Conservation (phyloP, 2,888 invertebrate species). For the Dyspetes luteomarginatus region DNA sequence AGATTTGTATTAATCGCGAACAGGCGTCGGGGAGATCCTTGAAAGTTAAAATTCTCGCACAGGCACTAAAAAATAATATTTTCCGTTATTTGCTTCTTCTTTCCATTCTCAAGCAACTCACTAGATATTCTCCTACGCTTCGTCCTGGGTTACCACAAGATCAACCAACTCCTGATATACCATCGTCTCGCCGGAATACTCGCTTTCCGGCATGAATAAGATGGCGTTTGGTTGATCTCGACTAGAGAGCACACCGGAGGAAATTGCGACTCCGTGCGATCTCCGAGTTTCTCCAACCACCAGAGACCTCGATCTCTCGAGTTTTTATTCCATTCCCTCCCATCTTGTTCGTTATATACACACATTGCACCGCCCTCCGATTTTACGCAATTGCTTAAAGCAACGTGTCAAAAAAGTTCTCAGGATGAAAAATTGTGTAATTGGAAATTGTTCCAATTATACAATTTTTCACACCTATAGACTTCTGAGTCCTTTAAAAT, state of each 20-base stretch:
- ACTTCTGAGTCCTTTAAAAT: too few relatives aligned
- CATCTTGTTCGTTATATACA: neutral
- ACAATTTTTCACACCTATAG: too few relatives aligned
- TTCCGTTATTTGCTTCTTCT: too few relatives aligned
- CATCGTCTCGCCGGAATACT: constrained; percentile 34
- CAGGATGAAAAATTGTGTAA: too few relatives aligned
- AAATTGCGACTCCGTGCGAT: constrained; percentile 57
- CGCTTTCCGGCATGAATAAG: constrained; percentile 61
- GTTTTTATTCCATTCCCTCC: neutral
- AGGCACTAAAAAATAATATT: too few relatives aligned
- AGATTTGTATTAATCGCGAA: too few relatives aligned
- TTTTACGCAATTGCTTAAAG: constrained; percentile 4
- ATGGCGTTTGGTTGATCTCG: constrained; percentile 54
- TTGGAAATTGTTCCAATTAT: too few relatives aligned
- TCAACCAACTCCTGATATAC: constrained; percentile 33
- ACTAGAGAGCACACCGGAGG: constrained; percentile 36
- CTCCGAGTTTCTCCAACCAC: constrained; percentile 53
- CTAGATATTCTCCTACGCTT: neutral
- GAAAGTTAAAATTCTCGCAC: too few relatives aligned
- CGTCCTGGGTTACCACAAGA: constrained; percentile 33
- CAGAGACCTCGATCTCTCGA: constrained; percentile 13
- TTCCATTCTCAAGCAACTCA: too few relatives aligned
- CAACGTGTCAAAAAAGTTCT: too few relatives aligned
- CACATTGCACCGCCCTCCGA: neutral
- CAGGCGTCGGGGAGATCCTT: too few relatives aligned